Evolutionary conservation across 2,113 vertebrate species (phyloP), one percentile per base, ranked within the genome.

Genomic region (Ophiodon elongatus): DNA sequence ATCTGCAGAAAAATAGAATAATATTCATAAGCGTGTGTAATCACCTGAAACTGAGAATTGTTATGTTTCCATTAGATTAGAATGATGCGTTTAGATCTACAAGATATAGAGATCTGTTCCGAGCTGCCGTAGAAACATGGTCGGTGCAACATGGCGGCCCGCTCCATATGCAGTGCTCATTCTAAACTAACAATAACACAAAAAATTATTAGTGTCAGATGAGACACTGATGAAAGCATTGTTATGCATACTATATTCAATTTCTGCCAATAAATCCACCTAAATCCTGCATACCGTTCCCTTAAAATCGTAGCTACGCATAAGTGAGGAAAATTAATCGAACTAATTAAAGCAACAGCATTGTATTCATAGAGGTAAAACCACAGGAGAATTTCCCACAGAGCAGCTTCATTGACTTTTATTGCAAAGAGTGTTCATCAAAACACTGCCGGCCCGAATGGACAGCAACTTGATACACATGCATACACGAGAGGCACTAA

Each of bases 371-470:
- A 14, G 41, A 43, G 43, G 43, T 45, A 2, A 4, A 17, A 45
- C 1, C 43, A 45, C 43, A 11, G 43, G 15, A 45, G 43, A 15
- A 45, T 45, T 45, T 4, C 1, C 43, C 43, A 45, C 43, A 45
- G 37, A 64, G 63, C 65, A 43, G 15, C n/a, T 88, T 76, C 68
- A 65, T 39, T n/a, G 67, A 10, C 21, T 72, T 80, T 85, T 80
- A 86, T 83, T 83, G 71, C 80, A 27, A 9, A 59, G 56, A 70
- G 72, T 86, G 37, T 79, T 50, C 10, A 47, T 85, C 76, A 64
- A 74, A 83, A 74, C 31, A 41, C 52, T 41, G 54, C 7, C 35
- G 1, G 60, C 31, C 54, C 80, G 45, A 73, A 75, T 77, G 65
- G 83, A 64, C 77, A 85, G 76, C 67, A 39, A 56, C 73, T 52